phyloP scores from a whole-genome alignment of 2,797 vertebrate species.

The Esox lucius region DNA sequence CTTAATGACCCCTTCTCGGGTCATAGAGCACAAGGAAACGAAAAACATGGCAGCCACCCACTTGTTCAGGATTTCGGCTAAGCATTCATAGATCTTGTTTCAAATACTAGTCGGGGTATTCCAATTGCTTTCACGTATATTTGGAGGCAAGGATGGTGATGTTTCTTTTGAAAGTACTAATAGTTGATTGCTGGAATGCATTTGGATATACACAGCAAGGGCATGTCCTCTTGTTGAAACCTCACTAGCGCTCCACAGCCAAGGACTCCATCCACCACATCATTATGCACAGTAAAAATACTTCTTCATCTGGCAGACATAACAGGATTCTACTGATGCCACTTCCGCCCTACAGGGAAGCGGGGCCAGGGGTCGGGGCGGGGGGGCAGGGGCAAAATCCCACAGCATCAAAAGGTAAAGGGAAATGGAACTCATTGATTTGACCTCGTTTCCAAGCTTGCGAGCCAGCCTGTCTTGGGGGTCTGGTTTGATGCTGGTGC shows the following conservation, averaged over 20 bases:
- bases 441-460: no score
- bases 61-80: neutral
- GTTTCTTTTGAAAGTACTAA: no score
- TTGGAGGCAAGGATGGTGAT: no score
- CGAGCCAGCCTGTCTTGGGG: no score
- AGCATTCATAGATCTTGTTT: neutral
- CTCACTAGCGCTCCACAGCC: constrained; percentile 39
- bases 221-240: constrained; percentile 59
- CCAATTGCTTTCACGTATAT: no score
- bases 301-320: constrained; percentile 49
- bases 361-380: no score
- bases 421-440: constrained; percentile 22
- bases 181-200: no score
- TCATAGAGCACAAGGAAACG: neutral
- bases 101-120: no score
- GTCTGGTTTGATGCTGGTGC: no score
- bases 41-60: neutral
- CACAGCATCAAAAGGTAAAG: constrained; percentile 50
- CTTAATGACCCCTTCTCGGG: no score
- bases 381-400: constrained; percentile 21
- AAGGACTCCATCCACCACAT: constrained; percentile 59
- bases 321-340: constrained; percentile 45
- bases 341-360: no score
- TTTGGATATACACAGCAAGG: constrained; percentile 9
- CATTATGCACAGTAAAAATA: constrained; percentile 53